A percentile compares a stretch with the other conserved stretches of the same genome.
These are phyloP conservation scores for Gallinago solitaria DNA, from an alignment of 2,797 vertebrate species.

Conservation along the genomic window DNA sequence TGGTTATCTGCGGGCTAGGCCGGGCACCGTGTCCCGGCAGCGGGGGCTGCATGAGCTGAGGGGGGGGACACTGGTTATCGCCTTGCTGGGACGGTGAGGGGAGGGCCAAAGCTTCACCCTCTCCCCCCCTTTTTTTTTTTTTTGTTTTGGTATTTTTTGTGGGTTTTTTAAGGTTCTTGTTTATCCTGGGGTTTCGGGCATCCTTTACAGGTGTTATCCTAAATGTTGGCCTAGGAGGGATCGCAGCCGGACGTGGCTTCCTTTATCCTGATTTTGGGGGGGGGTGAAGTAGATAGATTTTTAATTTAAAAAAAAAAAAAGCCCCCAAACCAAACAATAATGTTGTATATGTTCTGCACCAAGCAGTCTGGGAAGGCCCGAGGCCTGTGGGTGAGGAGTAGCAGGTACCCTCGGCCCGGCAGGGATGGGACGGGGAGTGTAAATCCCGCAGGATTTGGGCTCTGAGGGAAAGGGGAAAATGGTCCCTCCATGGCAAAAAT, in stretches of 20 bases:
- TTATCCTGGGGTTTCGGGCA: neutral
- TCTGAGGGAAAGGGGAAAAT: neutral
- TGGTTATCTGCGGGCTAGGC: neutral
- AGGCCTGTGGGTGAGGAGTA: neutral
- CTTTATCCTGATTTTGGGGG: neutral
- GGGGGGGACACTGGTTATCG: neutral
- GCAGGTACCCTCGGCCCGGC: neutral
- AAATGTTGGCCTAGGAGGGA: neutral
- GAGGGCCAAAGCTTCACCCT: neutral
- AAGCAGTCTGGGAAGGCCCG: neutral
- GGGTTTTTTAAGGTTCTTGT: neutral
- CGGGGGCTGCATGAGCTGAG: neutral
- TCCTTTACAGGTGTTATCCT: neutral
- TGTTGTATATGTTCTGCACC: neutral
- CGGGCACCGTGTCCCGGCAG: neutral
- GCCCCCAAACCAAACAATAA: too few relatives aligned
- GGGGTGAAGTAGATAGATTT: neutral
- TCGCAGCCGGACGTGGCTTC: accelerated
- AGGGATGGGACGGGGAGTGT: neutral
- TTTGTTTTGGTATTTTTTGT: neutral
- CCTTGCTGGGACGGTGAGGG: neutral
- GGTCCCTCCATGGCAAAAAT: neutral
- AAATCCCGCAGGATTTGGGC: accelerated
- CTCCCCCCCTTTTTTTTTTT: neutral
- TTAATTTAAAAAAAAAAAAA: neutral